Base-by-base conservation (phyloP, 2,797 vertebrate species). In the Gallinago stenura region DNA sequence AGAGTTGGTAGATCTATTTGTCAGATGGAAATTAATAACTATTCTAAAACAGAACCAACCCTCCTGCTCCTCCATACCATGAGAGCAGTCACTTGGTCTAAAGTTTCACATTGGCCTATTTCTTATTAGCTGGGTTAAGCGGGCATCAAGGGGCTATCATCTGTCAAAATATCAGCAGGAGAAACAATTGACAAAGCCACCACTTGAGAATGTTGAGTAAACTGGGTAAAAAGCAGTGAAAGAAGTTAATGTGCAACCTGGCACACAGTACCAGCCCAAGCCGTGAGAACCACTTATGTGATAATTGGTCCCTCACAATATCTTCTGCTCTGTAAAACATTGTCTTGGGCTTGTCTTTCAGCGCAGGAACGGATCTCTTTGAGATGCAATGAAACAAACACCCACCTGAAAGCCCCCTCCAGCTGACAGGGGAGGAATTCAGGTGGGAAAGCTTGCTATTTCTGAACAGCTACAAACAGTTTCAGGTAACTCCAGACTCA, bases 251-350 rank as follows among this genome's bases (percentile, higher is more conserved):
- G 98, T 98, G 97, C 68, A 91, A 97, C 97, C 98, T 98, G 97
- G 98, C 97, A 98, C 97, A 93, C 90, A 97, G 88, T 92, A 97
- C 97, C 97, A 98, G 95, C 68, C 94, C 91, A 95, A 98, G 98
- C 97, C 98, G 98, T 98, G 98, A 98, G 98, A 99, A 98, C 98
- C 97, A 98, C 97, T 98, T 98, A 97, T 17, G 87, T 82, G 94
- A 98, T 97, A 97, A 97, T 98, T 97, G 97, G 98, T 97, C 95
- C 97, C 97, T 97, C 97, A 95, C 78, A 94, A 97, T 97, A 97
- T 97, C 97, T 97, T 97, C 81, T 88, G 95, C 98, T 98, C 97
- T 97, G 97, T 98, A 97, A 97, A 98, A 98, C 98, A 98, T 95
- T 98, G 97, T 97, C 97, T 91, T 86, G 85, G 97, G 97, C 97